Percentiles rank a stretch among this genome's conserved stretches.
phyloP scores from a whole-genome alignment of 1,140 invertebrate species.

The Macrobrachium nipponense region DNA sequence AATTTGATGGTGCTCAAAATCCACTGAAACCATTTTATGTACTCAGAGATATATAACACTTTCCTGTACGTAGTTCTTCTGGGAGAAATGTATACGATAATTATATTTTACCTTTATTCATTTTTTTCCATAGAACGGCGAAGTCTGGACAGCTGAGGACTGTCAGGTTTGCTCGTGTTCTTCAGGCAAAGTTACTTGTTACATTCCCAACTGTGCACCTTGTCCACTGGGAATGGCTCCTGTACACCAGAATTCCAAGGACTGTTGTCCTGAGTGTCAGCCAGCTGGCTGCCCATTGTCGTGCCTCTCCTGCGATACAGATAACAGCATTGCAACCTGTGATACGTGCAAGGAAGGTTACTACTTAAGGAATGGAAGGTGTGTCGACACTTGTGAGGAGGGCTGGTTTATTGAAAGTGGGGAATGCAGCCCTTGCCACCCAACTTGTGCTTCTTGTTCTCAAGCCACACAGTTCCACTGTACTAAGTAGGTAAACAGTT shows the following conservation, averaged over 20 bases:
- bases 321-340: neutral
- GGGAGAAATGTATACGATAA: too few species aligned
- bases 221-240: conserved; percentile 36
- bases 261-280: conserved; percentile 47
- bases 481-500: conserved; percentile 30
- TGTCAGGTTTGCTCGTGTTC: conserved; percentile 46
- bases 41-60: too few species aligned
- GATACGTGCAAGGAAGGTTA: conserved; percentile 14
- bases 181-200: conserved; percentile 37
- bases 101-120: neutral
- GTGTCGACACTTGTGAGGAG: conserved; percentile 25
- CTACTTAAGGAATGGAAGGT: conserved; percentile 25
- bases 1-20: too few species aligned
- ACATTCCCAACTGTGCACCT: conserved; percentile 25
- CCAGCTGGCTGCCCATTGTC: conserved; percentile 1
- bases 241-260: neutral
- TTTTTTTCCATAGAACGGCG: conserved; percentile 29
- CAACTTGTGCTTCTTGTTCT: conserved; percentile 29
- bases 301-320: conserved; percentile 19
- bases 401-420: conserved; percentile 17
- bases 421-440: conserved; percentile 32
- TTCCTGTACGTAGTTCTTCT: too few species aligned
- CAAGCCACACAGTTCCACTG: conserved; percentile 44
- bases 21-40: too few species aligned
- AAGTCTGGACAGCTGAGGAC: conserved; percentile 38